phyloP scores from a whole-genome alignment of 2,113 vertebrate genomes.

The Dipodomys ordii region DNA sequence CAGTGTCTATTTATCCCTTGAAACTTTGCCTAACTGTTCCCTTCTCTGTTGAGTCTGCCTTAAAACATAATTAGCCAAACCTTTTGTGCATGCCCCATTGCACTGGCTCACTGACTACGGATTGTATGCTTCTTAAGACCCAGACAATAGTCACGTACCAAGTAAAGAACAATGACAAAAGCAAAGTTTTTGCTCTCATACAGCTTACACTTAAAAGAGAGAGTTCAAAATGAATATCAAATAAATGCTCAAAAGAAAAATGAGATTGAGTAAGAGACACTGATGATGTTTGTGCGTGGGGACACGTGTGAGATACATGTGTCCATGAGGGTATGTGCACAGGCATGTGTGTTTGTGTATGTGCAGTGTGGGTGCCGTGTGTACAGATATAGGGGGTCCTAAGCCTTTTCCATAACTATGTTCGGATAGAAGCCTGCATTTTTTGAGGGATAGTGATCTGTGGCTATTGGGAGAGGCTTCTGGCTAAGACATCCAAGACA shows the following conservation, averaged over 20 bases:
- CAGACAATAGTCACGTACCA: background rate
- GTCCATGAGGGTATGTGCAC: background rate
- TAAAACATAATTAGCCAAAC: background rate
- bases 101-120: background rate
- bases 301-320: background rate
- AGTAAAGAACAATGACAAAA: constrained; percentile 19
- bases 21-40: constrained; percentile 13
- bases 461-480: background rate
- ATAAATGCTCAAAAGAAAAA: background rate
- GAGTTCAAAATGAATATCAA: background rate
- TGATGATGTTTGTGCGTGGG: background rate
- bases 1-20: background rate
- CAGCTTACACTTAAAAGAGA: background rate
- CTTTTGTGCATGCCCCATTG: background rate
- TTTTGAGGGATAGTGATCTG: background rate
- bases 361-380: background rate
- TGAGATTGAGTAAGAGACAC: background rate
- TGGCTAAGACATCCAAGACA: background rate
- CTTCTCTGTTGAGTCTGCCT: constrained; percentile 16
- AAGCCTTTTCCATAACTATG: background rate
- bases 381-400: background rate
- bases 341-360: background rate
- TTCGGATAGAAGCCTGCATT: background rate
- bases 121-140: background rate
- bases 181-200: background rate